A percentile compares a stretch with the other conserved stretches of the same genome.
These are phyloP conservation scores for Smutsia temminckii DNA, from an alignment of 2,797 vertebrate species.

Conservation along the genomic window DNA sequence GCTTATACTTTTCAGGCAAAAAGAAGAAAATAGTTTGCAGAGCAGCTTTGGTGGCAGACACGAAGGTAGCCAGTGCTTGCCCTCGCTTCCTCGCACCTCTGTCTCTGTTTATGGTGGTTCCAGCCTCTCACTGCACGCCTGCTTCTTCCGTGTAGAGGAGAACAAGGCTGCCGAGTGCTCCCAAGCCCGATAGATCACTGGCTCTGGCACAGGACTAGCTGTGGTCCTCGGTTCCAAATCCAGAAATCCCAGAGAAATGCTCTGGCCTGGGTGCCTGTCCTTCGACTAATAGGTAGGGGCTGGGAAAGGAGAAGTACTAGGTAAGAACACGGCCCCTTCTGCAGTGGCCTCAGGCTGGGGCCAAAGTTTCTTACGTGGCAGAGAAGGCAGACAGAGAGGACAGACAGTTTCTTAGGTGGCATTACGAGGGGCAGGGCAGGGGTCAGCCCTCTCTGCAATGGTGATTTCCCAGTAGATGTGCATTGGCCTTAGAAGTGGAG, in stretches of 20 bases:
- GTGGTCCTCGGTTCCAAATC: background rate
- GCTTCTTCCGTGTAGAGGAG: background rate
- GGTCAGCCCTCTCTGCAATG: background rate
- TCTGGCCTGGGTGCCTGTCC: background rate
- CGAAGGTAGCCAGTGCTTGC: accelerated
- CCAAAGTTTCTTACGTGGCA: background rate
- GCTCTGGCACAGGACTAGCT: background rate
- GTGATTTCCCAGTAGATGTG: background rate
- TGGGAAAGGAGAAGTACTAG: background rate
- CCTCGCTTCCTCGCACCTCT: background rate
- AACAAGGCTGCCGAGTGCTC: background rate
- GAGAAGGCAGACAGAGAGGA: background rate
- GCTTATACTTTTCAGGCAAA: background rate
- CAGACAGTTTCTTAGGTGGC: background rate
- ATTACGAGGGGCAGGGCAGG: background rate
- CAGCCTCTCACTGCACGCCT: background rate
- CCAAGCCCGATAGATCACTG: background rate
- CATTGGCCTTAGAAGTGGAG: background rate
- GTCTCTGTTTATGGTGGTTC: background rate
- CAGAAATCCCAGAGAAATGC: background rate
- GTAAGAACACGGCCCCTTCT: background rate
- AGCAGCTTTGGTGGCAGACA: background rate
- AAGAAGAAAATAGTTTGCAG: background rate
- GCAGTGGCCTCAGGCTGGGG: background rate
- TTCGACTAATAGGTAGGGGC: background rate